Evolutionary conservation across 2,888 invertebrate species (phyloP), one percentile per base, ranked within the genome.

Genomic region (Phortica okadai): DNA sequence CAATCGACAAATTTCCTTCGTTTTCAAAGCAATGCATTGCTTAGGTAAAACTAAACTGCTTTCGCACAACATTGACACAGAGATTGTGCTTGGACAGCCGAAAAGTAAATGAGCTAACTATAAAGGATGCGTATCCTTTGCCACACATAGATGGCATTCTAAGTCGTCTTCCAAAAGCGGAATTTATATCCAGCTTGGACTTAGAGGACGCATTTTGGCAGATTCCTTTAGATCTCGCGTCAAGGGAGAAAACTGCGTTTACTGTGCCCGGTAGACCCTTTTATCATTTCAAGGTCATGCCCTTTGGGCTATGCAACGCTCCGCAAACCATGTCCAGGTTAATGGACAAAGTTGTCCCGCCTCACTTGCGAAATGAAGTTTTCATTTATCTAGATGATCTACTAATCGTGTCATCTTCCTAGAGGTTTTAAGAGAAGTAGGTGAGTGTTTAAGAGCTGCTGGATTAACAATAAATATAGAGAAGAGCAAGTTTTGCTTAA

Each of bases 41-140:
- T n/a, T 58, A 2, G 8, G 58, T 58, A 58, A 58, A n/a, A 58
- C 58, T n/a, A 58, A 45, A 8, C 10, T 45, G 6, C 45, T 45
- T 8, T 45, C 45, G 10, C 45, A 45, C 10, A 8, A 6, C 58
- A 16, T 58, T 1, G n/a, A n/a, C 1, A n/a, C 6, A 1, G 58
- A 69, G 84, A 0, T 83, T 86, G 8, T 86, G 86, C 56, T 77
- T 88, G 0, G 87, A 88, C 62, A 85, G 79, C 42, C 56, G 88
- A 1, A 80, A 83, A 54, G 78, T 88, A 0, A 89, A 89, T 62
- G 25, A 58, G 0, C 82, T 87, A 0, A 84, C 87, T 0, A 79
- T 79, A 50, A 79, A 81, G 76, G 82, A 50, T 59, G 73, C 69
- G 0, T 73, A 73, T 21, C 73, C n/a, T 58, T 16, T 73, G 6